Evolutionary conservation across 2,888 invertebrate genomes (phyloP).

Genomic region (Andrena bucephala): DNA sequence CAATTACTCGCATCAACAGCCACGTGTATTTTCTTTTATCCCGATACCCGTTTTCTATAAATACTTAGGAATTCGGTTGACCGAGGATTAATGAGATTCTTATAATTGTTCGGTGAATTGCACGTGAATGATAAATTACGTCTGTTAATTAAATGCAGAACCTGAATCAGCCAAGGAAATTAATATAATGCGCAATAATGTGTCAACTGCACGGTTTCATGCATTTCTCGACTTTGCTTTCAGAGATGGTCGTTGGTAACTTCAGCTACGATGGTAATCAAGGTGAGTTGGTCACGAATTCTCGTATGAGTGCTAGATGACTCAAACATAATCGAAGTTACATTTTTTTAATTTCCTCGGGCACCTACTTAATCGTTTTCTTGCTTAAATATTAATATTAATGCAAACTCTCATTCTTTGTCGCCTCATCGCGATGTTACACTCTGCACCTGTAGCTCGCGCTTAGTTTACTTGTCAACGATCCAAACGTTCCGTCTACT

Average conservation of each 20-base stretch:
- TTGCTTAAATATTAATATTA: background rate
- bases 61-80: background rate
- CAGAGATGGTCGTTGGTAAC: conserved; percentile 55
- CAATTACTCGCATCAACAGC: background rate
- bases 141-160: conserved; percentile 16
- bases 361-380: background rate
- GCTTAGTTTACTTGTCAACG: background rate
- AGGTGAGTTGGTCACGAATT: conserved; percentile 60
- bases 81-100: background rate
- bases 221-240: conserved; percentile 35
- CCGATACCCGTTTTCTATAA: background rate
- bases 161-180: background rate
- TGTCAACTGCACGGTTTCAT: background rate
- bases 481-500: too few species aligned
- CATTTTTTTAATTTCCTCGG: background rate
- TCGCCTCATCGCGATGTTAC: too few species aligned
- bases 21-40: background rate
- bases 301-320: background rate
- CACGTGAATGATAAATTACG: background rate
- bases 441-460: too few species aligned
- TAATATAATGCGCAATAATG: background rate
- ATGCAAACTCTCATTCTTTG: too few species aligned
- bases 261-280: conserved; percentile 71
- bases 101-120: conserved; percentile 2
- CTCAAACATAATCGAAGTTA: background rate